phyloP scores from a whole-genome alignment of 2,797 vertebrate species.

The Knipowitschia caucasica region DNA sequence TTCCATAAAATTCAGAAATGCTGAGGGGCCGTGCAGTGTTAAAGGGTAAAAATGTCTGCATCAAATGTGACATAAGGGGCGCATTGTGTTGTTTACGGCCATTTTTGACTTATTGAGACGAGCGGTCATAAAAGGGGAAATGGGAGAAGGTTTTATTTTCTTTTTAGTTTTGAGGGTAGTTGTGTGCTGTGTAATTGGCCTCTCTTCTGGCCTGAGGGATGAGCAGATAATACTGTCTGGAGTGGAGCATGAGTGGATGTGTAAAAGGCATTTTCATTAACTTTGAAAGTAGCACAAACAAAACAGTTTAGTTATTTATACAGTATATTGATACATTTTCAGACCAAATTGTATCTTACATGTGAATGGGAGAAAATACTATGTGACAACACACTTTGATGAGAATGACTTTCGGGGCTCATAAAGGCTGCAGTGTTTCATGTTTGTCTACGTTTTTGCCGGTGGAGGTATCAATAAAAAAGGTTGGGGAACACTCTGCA shows the following conservation, averaged over 20 bases:
- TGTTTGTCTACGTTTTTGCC: too few relatives aligned
- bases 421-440: too few relatives aligned
- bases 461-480: too few relatives aligned
- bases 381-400: too few relatives aligned
- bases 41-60: conserved; percentile 73
- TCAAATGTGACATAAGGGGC: conserved; percentile 65
- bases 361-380: too few relatives aligned
- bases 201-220: conserved; percentile 28
- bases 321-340: too few relatives aligned
- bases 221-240: conserved; percentile 53
- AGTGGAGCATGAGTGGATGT: conserved; percentile 41
- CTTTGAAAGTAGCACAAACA: too few relatives aligned
- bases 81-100: conserved; percentile 44
- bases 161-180: conserved; percentile 29
- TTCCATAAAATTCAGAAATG: conserved; percentile 50
- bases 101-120: conserved; percentile 17
- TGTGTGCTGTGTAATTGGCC: conserved; percentile 52
- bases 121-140: conserved; percentile 43
- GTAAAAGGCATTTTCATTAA: conserved; percentile 68
- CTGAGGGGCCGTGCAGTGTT: conserved; percentile 43
- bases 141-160: conserved; percentile 24
- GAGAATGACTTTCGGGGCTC: too few relatives aligned
- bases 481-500: too few relatives aligned
- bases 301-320: too few relatives aligned
- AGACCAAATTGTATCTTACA: too few relatives aligned